phyloP scores from a whole-genome alignment of 2,113 vertebrate genomes.

The Sylvia atricapilla region DNA sequence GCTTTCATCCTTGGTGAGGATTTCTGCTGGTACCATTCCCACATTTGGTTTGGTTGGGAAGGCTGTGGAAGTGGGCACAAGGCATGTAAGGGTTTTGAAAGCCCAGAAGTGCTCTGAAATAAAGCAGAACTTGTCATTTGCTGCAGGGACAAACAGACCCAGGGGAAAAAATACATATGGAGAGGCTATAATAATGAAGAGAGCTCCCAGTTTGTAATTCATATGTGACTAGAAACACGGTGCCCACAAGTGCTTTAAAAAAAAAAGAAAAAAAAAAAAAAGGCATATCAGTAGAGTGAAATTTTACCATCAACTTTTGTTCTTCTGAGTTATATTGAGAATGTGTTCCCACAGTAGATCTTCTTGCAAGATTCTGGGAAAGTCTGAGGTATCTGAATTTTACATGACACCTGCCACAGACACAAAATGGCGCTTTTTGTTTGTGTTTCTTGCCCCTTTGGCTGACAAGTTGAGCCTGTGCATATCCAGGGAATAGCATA shows the following conservation, averaged over 20 bases:
- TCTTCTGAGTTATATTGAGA: background rate
- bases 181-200: background rate
- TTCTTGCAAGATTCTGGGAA: background rate
- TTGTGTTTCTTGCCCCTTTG: background rate
- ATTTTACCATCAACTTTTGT: background rate
- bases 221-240: background rate
- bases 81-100: background rate
- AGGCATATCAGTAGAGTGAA: background rate
- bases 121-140: background rate
- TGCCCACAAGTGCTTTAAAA: background rate
- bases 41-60: background rate
- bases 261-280: accelerated
- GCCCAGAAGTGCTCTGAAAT: background rate
- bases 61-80: background rate
- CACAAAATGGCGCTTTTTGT: background rate
- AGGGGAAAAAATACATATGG: background rate
- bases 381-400: background rate
- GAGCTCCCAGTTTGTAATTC: background rate
- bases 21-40: background rate
- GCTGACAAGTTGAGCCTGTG: background rate
- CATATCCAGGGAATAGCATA: background rate
- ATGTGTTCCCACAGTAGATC: background rate
- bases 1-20: background rate
- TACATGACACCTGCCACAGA: background rate
- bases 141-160: background rate